Percentiles rank a stretch among this genome's conserved stretches.
These are phyloP conservation scores for Clepsis dumicolana DNA, from an alignment of 2,888 invertebrate genomes.

Conservation along the genomic window DNA sequence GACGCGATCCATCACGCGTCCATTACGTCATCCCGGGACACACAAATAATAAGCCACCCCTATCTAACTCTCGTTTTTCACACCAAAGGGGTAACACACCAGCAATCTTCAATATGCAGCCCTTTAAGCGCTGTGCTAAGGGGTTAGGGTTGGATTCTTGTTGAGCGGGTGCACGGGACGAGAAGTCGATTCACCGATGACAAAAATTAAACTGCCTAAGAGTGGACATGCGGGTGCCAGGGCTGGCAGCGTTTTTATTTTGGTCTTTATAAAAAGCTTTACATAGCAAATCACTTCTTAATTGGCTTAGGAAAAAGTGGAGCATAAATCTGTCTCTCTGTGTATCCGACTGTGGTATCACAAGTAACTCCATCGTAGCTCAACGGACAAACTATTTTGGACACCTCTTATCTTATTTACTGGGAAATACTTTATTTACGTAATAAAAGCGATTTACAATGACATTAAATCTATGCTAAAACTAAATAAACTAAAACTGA, in stretches of 20 bases:
- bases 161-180: neutral
- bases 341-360: too few species aligned
- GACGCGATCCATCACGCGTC: slow-evolving; percentile 2
- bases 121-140: neutral
- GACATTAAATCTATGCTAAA: too few species aligned
- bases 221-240: slow-evolving; percentile 55
- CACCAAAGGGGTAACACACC: slow-evolving; percentile 36
- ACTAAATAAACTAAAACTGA: too few species aligned
- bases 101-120: slow-evolving; percentile 5
- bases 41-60: slow-evolving; percentile 40
- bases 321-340: too few species aligned
- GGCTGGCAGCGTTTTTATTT: slow-evolving; percentile 42
- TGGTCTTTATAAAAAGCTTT: neutral
- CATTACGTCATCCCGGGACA: neutral
- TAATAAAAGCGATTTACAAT: too few species aligned
- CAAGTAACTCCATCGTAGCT: too few species aligned
- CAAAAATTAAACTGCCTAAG: slow-evolving; percentile 56
- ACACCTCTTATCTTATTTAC: too few species aligned
- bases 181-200: slow-evolving; percentile 50
- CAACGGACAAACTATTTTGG: too few species aligned
- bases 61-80: slow-evolving; percentile 43
- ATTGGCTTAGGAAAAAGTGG: too few species aligned
- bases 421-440: too few species aligned
- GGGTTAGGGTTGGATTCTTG: neutral
- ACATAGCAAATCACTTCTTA: too few species aligned